phyloP scores from a whole-genome alignment of 2,888 invertebrate species.

The Acholoe squamosa region DNA sequence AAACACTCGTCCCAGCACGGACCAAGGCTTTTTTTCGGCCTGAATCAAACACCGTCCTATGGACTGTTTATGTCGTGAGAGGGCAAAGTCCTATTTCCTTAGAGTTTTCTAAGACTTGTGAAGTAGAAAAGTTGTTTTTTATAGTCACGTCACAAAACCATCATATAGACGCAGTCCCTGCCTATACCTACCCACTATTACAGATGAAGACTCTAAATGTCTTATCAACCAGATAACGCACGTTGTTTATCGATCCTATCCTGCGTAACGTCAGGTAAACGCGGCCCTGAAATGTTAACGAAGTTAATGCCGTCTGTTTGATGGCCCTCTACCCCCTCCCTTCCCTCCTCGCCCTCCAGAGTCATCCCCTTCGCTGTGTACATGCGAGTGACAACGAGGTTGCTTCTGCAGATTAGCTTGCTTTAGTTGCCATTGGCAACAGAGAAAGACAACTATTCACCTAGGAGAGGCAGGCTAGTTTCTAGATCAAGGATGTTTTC shows the following conservation, averaged over 20 bases:
- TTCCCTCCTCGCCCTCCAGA: not conserved
- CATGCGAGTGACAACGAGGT: not conserved
- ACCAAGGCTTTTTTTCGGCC: too few species aligned
- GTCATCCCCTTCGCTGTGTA: not conserved
- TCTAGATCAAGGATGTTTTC: not conserved
- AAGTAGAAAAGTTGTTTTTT: not conserved
- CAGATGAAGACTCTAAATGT: not conserved
- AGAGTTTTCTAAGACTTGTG: not conserved
- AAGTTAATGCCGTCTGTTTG: slow-evolving; percentile 27
- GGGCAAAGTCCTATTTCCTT: not conserved
- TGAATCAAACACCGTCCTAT: too few species aligned
- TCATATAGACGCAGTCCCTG: not conserved
- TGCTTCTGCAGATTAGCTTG: not conserved
- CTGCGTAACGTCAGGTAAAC: not conserved
- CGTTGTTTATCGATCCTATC: not conserved
- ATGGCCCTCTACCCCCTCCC: not conserved
- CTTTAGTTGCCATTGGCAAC: not conserved
- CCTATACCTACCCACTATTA: too few species aligned
- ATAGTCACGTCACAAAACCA: not conserved
- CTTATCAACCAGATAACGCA: slow-evolving; percentile 7
- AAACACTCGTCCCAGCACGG: too few species aligned
- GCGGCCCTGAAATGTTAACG: slow-evolving; percentile 6
- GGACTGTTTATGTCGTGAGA: too few species aligned
- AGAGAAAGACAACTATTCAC: not conserved
- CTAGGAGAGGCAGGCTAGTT: not conserved